A percentile compares a stretch with the other conserved stretches of the same genome.
Conservation (phyloP, 2,888 invertebrate genomes). For the Rhorus exstirpatorius region DNA sequence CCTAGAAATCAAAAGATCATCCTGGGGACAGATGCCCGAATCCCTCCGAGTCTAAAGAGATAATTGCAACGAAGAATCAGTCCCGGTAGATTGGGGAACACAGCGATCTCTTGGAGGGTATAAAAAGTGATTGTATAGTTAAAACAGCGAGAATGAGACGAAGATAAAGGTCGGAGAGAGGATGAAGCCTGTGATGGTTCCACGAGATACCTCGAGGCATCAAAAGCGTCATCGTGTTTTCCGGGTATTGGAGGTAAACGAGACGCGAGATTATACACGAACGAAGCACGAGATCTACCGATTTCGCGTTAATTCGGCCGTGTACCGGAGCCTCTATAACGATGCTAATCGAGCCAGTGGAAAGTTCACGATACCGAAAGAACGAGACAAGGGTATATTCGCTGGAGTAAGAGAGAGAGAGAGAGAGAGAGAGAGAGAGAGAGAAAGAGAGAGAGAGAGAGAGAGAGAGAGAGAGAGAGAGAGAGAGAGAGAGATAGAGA, state of each 20-base stretch:
- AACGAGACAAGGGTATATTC: conserved; percentile 49
- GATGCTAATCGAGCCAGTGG: conserved; percentile 70
- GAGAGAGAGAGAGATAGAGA: conserved; percentile 53
- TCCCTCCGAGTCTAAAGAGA: too few species aligned
- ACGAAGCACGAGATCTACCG: conserved; percentile 54
- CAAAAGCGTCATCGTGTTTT: conserved; percentile 8
- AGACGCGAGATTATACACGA: conserved; percentile 9
- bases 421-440: background rate
- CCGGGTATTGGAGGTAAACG: conserved; percentile 20
- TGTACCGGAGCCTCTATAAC: conserved; percentile 65
- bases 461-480: conserved; percentile 46
- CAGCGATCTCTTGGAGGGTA: background rate
- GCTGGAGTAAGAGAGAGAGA: conserved; percentile 9
- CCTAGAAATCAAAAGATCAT: too few species aligned
- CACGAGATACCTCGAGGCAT: background rate
- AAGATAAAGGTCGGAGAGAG: conserved; percentile 13
- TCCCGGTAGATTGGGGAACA: background rate
- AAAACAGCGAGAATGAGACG: conserved; percentile 28
- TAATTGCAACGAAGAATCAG: conserved; percentile 17
- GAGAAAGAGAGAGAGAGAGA: conserved; percentile 37
- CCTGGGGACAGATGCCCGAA: too few species aligned
- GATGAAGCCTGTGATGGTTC: background rate
- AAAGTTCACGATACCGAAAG: conserved; percentile 63
- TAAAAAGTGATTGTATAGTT: conserved; percentile 35
- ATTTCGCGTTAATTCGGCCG: conserved; percentile 71